These are phyloP conservation scores for Eleginops maclovinus DNA, from an alignment of 2,113 vertebrate species.

Conservation along the genomic window DNA sequence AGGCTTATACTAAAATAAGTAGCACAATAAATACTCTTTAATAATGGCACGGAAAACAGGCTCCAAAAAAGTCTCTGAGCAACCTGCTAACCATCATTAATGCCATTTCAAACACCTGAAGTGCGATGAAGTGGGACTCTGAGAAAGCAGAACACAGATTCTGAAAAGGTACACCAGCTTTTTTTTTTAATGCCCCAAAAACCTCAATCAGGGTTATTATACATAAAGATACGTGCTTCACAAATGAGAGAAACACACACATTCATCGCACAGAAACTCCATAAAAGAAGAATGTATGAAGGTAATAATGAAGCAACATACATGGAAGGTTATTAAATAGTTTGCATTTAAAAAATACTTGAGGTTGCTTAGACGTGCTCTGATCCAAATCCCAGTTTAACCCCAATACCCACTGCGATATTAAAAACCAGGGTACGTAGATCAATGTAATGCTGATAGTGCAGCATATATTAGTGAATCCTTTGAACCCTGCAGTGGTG, in stretches of 20 bases:
- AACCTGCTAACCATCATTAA: conserved; percentile 13
- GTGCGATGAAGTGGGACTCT: conserved; percentile 16
- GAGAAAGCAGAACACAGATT: neutral
- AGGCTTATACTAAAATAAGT: neutral
- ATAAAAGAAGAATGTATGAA: neutral
- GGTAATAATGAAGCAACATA: conserved; percentile 40
- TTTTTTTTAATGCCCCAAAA: neutral
- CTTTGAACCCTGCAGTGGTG: conserved; percentile 61
- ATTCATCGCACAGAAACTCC: neutral
- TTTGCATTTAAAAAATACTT: conserved; percentile 17
- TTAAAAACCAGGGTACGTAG: conserved; percentile 45
- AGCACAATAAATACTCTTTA: neutral
- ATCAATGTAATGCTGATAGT: conserved; percentile 46
- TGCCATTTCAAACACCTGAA: conserved; percentile 32
- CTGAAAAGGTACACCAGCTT: conserved; percentile 7
- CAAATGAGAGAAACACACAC: neutral
- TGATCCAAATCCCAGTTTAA: conserved; percentile 70
- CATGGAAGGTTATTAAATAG: conserved; percentile 1
- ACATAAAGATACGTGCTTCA: neutral
- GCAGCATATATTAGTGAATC: conserved; percentile 50
- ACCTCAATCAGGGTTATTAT: neutral
- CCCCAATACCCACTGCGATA: conserved; percentile 60
- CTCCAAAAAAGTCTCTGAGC: conserved; percentile 23
- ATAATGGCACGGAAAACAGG: conserved; percentile 5
- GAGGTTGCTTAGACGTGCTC: neutral